Base-by-base conservation (phyloP, 2,113 vertebrate species). In the Tenebrosternarchus preto region DNA sequence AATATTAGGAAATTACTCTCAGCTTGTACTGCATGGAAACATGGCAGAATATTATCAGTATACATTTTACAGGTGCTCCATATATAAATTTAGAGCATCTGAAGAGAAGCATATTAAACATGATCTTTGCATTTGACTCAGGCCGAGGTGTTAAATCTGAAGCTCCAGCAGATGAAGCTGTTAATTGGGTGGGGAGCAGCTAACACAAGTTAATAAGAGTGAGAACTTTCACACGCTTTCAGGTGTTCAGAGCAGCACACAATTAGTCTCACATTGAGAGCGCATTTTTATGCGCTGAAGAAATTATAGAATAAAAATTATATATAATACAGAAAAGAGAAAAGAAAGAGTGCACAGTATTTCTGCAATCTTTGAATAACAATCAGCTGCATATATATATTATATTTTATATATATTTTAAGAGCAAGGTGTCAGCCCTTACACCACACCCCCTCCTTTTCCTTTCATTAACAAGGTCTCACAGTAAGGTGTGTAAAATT, bases 231-330 rank as follows among this genome's bases (percentile, higher is more conserved):
- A 81, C 75, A 78, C 20, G 1, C 50, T 75, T 79, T 63, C 55
- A 73, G 68, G 77, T 61, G 77, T 61, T 24, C 60, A 60, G 46
- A 72, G 39, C 68, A 79, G 70, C 60, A 72, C 31, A 50, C 59
- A 53, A 64, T 72, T 46, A 61, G 70, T 55, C 53, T 43, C 12
- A 63, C 57, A 59, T 25, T 57, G 24, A 74, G 56, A 82, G 72
- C 0, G 24, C 70, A 5, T 25, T 69, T 83, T 82, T 77, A 75
- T 68, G 83, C 85, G 59, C 24, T 60, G 75, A 80, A 82, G 60
- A 86, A 63, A 50, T 81, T 66, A 75, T 59, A 76, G 31, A 73
- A 88, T 53, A 83, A 39, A 61, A 82, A 83, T 36, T 36, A 36
- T 36, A 36, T 36, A 36, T 36, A 36, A n/a, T n/a, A n/a, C n/a